Percentiles rank a stretch among this genome's conserved stretches.
These are phyloP conservation scores for Takifugu ocellatus DNA, from an alignment of 2,797 vertebrate species.

Conservation along the genomic window DNA sequence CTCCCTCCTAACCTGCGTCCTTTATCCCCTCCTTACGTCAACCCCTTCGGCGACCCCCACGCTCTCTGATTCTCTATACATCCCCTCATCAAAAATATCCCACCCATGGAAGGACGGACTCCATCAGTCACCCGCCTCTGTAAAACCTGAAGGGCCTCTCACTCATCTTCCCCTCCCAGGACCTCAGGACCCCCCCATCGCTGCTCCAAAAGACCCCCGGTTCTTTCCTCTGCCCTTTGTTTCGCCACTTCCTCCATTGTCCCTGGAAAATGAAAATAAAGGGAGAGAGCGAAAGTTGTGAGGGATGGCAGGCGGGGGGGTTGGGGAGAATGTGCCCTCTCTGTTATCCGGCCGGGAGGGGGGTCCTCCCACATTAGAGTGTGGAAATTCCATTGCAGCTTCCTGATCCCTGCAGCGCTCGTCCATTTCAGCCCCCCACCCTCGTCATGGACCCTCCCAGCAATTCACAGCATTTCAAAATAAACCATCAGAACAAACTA, in stretches of 20 bases:
- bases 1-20: conserved; percentile 13
- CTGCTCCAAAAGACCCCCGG: conserved; percentile 11
- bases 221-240: conserved; percentile 55
- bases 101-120: conserved; percentile 25
- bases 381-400: conserved; percentile 58
- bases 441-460: not conserved
- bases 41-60: conserved; percentile 19
- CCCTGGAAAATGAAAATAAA: conserved; percentile 14
- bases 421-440: conserved; percentile 9
- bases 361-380: conserved; percentile 53
- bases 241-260: conserved; percentile 56
- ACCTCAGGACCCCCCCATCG: conserved; percentile 36
- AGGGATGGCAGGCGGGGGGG: conserved; percentile 22
- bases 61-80: conserved; percentile 38
- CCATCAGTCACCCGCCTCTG: conserved; percentile 15
- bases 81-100: conserved; percentile 22
- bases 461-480: not conserved
- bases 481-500: not conserved
- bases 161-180: conserved; percentile 25
- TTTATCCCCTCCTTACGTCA: conserved; percentile 27
- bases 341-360: conserved; percentile 33
- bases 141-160: conserved; percentile 19
- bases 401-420: conserved; percentile 43
- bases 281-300: conserved; percentile 22
- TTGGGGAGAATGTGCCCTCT: conserved; percentile 42